These are phyloP conservation scores for Passer montanus DNA, from an alignment of 2,113 vertebrate species.

Conservation along the genomic window DNA sequence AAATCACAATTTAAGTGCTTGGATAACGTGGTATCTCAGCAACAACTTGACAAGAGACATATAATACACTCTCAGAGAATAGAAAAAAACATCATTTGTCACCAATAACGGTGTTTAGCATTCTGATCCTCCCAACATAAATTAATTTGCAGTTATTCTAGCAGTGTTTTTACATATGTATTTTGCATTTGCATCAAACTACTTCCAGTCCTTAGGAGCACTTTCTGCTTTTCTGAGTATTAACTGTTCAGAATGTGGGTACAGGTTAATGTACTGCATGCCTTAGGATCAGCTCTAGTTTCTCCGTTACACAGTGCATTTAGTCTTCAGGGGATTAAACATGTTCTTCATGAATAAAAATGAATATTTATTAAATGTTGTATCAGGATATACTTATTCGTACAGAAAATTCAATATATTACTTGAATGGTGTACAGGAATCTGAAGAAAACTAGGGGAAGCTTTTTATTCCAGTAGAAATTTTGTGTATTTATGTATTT, in stretches of 20 bases:
- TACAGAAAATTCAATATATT: slow-evolving; percentile 12
- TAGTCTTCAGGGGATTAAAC: slow-evolving; percentile 25
- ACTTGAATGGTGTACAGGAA: background rate
- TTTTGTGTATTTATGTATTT: background rate
- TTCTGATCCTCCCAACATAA: slow-evolving; percentile 69
- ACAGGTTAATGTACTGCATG: slow-evolving; percentile 1
- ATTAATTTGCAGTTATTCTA: slow-evolving; percentile 75
- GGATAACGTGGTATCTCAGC: slow-evolving; percentile 73
- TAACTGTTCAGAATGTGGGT: background rate
- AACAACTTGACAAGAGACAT: slow-evolving; percentile 79
- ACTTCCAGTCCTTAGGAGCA: slow-evolving; percentile 25
- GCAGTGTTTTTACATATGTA: slow-evolving; percentile 61
- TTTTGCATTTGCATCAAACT: slow-evolving; percentile 63
- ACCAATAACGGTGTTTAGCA: slow-evolving; percentile 74
- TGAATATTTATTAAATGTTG: slow-evolving; percentile 48
- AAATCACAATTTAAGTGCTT: slow-evolving; percentile 66
- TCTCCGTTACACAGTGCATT: background rate
- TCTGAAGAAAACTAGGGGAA: background rate
- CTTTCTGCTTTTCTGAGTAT: slow-evolving; percentile 31
- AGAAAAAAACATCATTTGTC: slow-evolving; percentile 61
- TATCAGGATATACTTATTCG: slow-evolving; percentile 1
- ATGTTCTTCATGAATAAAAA: slow-evolving; percentile 23
- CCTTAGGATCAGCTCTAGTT: slow-evolving; percentile 12
- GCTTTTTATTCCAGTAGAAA: background rate
- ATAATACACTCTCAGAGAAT: slow-evolving; percentile 71